Percentiles rank a stretch among this genome's conserved stretches.
Evolutionary conservation across 2,113 vertebrate species (phyloP).

Genomic region (Dasypus novemcinctus): DNA sequence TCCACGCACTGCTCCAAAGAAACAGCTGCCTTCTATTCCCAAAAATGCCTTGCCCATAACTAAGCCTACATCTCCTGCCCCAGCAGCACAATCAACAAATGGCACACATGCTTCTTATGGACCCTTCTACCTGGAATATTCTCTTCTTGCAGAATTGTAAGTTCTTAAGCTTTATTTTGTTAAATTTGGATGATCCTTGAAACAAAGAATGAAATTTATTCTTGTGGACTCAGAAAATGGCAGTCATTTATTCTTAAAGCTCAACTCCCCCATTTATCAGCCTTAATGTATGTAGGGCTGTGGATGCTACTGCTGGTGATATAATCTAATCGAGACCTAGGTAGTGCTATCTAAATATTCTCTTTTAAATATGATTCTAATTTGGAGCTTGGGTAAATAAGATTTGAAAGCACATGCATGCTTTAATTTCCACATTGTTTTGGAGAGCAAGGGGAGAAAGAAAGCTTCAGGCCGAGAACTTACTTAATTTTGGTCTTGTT

Average conservation of each 20-base stretch:
- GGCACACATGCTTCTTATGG: conserved; percentile 97
- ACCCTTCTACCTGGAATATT: conserved; percentile 98
- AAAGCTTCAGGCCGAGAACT: neutral
- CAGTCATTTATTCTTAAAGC: neutral
- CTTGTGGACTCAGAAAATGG: neutral
- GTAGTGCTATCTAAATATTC: neutral
- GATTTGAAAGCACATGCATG: neutral
- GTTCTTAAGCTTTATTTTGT: conserved; percentile 65
- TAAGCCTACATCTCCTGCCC: conserved; percentile 89
- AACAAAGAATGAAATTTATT: neutral
- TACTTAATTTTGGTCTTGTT: neutral
- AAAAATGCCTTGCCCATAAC: conserved; percentile 94
- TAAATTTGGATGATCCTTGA: conserved; percentile 1
- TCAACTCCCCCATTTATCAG: neutral
- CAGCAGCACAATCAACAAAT: conserved; percentile 90
- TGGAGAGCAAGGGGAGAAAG: neutral
- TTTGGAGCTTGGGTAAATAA: neutral
- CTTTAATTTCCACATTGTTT: neutral
- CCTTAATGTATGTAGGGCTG: neutral
- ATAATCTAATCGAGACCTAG: neutral
- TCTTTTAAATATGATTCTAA: neutral
- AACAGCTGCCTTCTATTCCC: conserved; percentile 96
- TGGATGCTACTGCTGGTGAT: neutral
- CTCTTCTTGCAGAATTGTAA: conserved; percentile 97
- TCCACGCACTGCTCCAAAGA: conserved; percentile 90